Base-by-base conservation (phyloP, 2,113 vertebrate genomes). In the Dolichallabes microphthalmus region DNA sequence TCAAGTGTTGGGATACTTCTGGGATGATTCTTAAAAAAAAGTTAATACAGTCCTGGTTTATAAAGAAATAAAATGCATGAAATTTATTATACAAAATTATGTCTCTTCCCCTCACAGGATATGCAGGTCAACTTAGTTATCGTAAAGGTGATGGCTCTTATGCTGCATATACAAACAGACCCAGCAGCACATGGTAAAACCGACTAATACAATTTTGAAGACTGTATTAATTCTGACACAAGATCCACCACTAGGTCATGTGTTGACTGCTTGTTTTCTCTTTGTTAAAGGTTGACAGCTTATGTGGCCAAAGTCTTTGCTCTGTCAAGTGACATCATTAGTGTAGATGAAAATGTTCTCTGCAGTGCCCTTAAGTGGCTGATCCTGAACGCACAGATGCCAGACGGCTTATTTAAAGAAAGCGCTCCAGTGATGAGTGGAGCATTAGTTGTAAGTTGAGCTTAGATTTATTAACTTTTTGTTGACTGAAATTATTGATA, bases 321-420 rank as follows among this genome's bases (percentile, higher is more conserved):
- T 8, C 45, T 45, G 45, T 6, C 45, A 45, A 45, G 45, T 45
- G 45, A 45, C 45, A 45, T 45, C 45, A 45, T 45, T 45, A 45
- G 45, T 8, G 45, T 45, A 45, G 45, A 45, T 45, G 45, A 45
- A 45, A 45, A 45, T 45, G 45, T 45, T 45, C 45, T 45, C 45
- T 45, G 45, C 45, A 94, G 93, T 0, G 95, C 95, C 0, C 61
- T 97, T 5, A 96, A 96, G 60, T 98, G 94, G 95, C 92, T 98
- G n/a, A 94, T 97, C 88, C 87, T 96, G 55, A 90, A 91, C 0
- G 91, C 91, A 71, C 96, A 97, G 92, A 92, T 93, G 58, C 94
- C 95, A 0, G 95, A 96, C 0, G 97, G 97, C 0, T 14, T 93
- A 4, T 98, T 98, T 89, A 92, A 88, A 75, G 97, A 99, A 85